Evolutionary conservation across 2,797 vertebrate genomes (phyloP), one percentile per base, ranked within the genome.

Genomic region (Sparus aurata): DNA sequence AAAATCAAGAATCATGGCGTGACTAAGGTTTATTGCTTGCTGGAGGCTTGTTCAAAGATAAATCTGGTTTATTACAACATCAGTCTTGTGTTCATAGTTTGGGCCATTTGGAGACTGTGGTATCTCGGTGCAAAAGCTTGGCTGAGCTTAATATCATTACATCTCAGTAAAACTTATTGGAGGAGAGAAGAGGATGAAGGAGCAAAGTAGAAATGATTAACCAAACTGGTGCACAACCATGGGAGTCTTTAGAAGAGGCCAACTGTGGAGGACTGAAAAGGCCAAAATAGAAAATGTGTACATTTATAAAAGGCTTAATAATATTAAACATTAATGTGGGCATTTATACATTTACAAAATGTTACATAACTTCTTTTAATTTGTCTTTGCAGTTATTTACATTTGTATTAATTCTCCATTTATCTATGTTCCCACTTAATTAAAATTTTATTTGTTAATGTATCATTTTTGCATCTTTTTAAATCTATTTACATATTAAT

Each of bases 1-100:
- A 67, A 73, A 79, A 68, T 59, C 54, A 17, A 13, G 45, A 58
- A 18, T 52, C 15, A 49, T 57, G 66, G 58, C 1, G 43, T 77
- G 65, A 75, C 62, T 78, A 17, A 65, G 63, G 47, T 71, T 84
- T 84, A 68, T 20, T 82, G 45, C 7, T 57, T 52, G 5, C 16
- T 75, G 57, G 41, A 77, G 25, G 52, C n/a, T 53, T 68, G 10
- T 54, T 59, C 38, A 65, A 74, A 11, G 12, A 41, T 10, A 41
- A 43, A 23, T 60, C 15, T 38, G 13, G 23, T 63, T 70, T 41
- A 27, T 27, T 30, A 52, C 3, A 63, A 34, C 0, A 2, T 34
- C 12, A 9, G 41, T 58, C 16, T 68, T 25, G 34, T 55, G 45
- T 77, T 70, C 17, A 38, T 12, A 54, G 11, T 69, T 66, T 69